Evolutionary conservation across 2,797 vertebrate species (phyloP), one percentile per base, ranked within the genome.

Genomic region (Garrulus glandarius): DNA sequence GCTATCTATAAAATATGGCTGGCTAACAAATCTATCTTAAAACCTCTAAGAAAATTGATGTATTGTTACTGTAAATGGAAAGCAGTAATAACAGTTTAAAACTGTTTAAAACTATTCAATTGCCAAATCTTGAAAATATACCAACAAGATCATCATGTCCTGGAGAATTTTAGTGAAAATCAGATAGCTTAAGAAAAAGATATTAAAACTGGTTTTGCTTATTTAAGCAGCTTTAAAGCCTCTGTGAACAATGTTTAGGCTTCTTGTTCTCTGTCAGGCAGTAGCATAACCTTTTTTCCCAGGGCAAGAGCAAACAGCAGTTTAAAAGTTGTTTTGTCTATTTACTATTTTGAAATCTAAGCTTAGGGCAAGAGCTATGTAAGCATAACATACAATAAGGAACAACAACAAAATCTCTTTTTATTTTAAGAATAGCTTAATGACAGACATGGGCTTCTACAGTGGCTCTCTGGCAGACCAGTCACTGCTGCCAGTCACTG

Each of bases 291-390:
- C 21, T 63, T 60, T 87, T 74, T 72, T 7, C 36, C 57, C 37
- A 50, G 47, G 29, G 49, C n/a, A 39, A 59, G 52, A 84, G 19
- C 23, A 93, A 70, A 32, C 44, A 84, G 39, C 52, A 93, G 36
- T 71, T 49, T 91, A 79, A 53, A 77, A 37, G 21, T 39, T 74
- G n/a, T 60, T 95, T 67, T 52, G 21, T 53, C 36, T 77, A 11
- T 77, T 69, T 76, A 34, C 43, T 84, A 10, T 90, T 95, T 94
- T 71, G 63, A 94, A 94, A 90, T 56, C 41, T 68, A 85, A 85
- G 50, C 32, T 87, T 87, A 89, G n/a, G 67, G 64, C 19, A 85
- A 87, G 44, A 74, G 20, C 81, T 83, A 18, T 37, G 20, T 50
- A 87, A 89, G 15, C 0, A 0, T 68, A 87, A 87, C 61, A 53